Base-by-base conservation (phyloP, 2,113 vertebrate species). In the Labrus mixtus region DNA sequence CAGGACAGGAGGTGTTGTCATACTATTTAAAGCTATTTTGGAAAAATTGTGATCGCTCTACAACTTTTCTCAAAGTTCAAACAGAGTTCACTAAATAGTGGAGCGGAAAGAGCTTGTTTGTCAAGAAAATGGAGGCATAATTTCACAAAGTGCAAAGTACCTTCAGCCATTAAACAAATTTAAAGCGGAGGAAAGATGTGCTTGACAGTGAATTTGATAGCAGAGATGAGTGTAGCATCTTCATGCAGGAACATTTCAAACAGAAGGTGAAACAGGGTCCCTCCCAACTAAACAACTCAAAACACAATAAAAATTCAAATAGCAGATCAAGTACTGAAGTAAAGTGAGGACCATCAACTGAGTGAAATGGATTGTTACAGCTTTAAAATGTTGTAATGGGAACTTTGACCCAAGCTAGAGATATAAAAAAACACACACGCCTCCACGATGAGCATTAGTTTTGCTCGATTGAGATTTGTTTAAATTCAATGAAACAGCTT, bases 291-390 rank as follows among this genome's bases (percentile, higher is more conserved):
- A 75, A 78, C 65, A 78, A 55, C 33, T 65, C 57, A 79, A 77
- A 73, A 68, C 59, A 82, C 62, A 80, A 87, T 78, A 68, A 62
- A 80, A 74, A 79, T 80, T 74, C 46, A 70, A 73, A 86, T 41
- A 15, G 71, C 39, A 0, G 6, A 68, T 65, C 17, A 55, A 72
- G 58, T 55, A 51, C 25, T 1, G 41, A 58, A 46, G 50, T 62
- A 79, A 78, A 73, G 55, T 41, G 64, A 55, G 45, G 23, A 39
- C 60, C 58, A 63, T 84, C 73, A 81, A 65, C 51, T 11, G 58
- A 76, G 68, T 66, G 55, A 29, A 50, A 62, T 59, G 57, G 70
- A 81, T 76, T 73, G 71, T 76, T 58, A 56, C 55, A 71, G 65
- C 36, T 69, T 84, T 69, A 61, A 86, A 86, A 81, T 33, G 69